Base-by-base conservation (phyloP, 2,888 invertebrate genomes). In the Parnassius mnemosyne region DNA sequence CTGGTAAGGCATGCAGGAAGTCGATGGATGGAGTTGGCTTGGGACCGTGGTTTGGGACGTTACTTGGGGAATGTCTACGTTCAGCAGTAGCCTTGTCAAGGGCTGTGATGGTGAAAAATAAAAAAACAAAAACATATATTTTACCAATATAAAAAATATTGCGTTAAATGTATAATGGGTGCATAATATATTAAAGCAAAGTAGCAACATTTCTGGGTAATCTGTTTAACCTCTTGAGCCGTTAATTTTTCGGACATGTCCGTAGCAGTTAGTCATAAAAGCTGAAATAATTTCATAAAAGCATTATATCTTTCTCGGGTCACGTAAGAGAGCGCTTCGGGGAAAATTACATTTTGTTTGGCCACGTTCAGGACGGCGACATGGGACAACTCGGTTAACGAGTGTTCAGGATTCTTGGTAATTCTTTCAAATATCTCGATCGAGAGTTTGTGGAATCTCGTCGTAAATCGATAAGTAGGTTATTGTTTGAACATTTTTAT, bases 341-440 rank as follows among this genome's bases (percentile, higher is more conserved):
- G 80, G 77, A 84, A 89, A 89, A 89, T 90, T 89, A 90, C 87
- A 89, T 90, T 90, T 87, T 89, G 89, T 87, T 89, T 87, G 83
- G 84, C 85, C 87, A 86, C 87, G 87, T 85, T 78, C 83, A 75
- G 75, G 73, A 68, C 71, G 76, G 77, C 80, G 85, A 84, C 87
- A 81, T 78, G 84, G 88, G 89, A 87, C 88, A 88, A 89, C 89
- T 84, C 79, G 81, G 83, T 89, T 90, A 89, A 83, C 85, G 85
- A 87, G 82, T 85, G 84, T 84, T 83, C 86, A 77, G 84, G 81
- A 86, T 86, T 89, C 83, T 83, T 79, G 74, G 79, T 84, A 77
- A 78, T 84, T 82, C 84, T 84, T 85, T 85, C 85, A 83, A 25
- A 25, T 85, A 87, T 87, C 85, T 81, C 76, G 80, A 84, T 84